Base-by-base conservation (phyloP, 92 coral and sea anemone genomes). In the Galaxea fascicularis region DNA sequence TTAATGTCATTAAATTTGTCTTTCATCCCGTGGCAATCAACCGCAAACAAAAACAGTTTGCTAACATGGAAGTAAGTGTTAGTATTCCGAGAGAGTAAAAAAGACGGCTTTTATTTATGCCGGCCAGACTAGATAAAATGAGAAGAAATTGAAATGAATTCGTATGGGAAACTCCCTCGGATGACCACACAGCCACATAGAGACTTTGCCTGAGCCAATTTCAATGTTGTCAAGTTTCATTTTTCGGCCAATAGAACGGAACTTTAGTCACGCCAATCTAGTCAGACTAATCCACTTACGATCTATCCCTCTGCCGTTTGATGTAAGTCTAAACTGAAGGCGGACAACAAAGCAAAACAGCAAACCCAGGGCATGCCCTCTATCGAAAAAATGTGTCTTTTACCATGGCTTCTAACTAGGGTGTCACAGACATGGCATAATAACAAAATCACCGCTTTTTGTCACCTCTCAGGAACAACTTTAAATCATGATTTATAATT, bases 1-100 rank as follows among this genome's bases (percentile, higher is more conserved):
- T 24, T 29, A 27, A 60, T 29, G 22, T 14, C n/a, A 35, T 35
- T 6, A 35, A 63, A 78, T 63, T 62, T 78, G 68, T 22, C 80
- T 21, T 77, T 77, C 65, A 67, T 51, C 26, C 8, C 9, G 65
- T 21, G 84, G 74, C 75, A 79, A n/a, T 67, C 65, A 79, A 66
- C 84, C 84, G 39, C 84, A 67, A 56, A 67, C 30, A 29, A 47
- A 10, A 31, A 78, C 58, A 78, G 56, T 11, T 21, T 77, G 58
- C 21, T 11, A 60, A 58, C 22, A 26, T 2, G 12, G 14, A 64
- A 25, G 11, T 1, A 27, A 27, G 28, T 6, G 30, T 60, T 60
- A 22, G 66, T 22, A 17, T 9, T 22, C 29, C 28, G 22, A 8
- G 13, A 22, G 2, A 9, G 66, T 3, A 15, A 11, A 60, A 3